Evolutionary conservation across 2,888 invertebrate genomes (phyloP).

Genomic region (Sinhomidia bicolor): DNA sequence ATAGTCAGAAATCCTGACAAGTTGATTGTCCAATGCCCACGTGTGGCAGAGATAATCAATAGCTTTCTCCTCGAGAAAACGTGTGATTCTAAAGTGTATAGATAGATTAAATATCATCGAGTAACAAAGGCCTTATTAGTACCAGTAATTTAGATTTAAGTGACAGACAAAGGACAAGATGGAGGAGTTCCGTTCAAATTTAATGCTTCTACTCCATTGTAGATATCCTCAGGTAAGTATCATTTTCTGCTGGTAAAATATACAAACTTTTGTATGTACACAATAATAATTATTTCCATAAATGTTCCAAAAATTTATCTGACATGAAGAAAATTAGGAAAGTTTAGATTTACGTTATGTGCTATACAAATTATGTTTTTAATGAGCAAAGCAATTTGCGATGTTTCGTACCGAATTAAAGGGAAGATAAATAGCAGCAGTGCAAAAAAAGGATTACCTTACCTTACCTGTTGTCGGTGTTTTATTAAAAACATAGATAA

Average conservation of each 20-base stretch:
- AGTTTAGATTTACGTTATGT: not conserved
- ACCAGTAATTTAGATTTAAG: slow-evolving; percentile 20
- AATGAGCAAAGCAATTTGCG: not conserved
- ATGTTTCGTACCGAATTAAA: no score
- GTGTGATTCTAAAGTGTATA: slow-evolving; percentile 56
- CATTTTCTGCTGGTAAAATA: no score
- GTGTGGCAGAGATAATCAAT: not conserved
- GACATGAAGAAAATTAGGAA: no score
- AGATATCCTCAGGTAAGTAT: slow-evolving; percentile 76
- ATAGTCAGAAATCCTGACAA: no score
- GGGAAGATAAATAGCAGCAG: not conserved
- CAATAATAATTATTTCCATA: not conserved
- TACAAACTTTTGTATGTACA: no score
- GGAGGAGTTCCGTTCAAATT: slow-evolving; percentile 77
- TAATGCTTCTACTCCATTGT: slow-evolving; percentile 75
- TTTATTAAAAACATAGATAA: slow-evolving; percentile 27
- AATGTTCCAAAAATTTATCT: no score
- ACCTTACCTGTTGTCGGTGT: not conserved
- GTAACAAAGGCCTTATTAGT: slow-evolving; percentile 63
- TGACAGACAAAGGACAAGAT: slow-evolving; percentile 49
- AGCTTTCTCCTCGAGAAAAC: slow-evolving; percentile 27
- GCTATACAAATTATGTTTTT: not conserved
- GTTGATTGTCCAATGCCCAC: not conserved
- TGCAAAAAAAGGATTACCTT: not conserved
- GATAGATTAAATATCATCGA: slow-evolving; percentile 5